Percentiles rank a stretch among this genome's conserved stretches.
Conservation (phyloP, 2,888 invertebrate species). For the Coleophora deauratella region DNA sequence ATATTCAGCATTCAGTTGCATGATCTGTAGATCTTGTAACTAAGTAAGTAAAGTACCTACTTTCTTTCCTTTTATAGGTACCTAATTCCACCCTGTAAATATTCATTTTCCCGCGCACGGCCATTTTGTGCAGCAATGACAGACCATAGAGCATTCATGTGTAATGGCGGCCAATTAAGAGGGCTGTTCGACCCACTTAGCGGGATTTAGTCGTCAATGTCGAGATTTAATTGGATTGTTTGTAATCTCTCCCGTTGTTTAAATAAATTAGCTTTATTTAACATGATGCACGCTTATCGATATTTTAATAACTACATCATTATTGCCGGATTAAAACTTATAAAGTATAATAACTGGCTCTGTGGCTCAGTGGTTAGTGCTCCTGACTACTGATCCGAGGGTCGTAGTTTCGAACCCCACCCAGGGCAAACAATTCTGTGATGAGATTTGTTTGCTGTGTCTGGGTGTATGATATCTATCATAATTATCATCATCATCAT, state of each 20-base stretch:
- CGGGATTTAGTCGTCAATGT: slow-evolving; percentile 71
- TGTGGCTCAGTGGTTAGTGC: no score
- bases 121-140: slow-evolving; percentile 60
- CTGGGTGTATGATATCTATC: no score
- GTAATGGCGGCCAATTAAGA: slow-evolving; percentile 68
- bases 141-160: slow-evolving; percentile 54
- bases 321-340: not conserved
- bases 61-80: no score
- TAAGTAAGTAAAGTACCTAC: not conserved
- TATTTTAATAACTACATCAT: not conserved
- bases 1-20: no score
- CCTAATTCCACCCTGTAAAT: slow-evolving; percentile 21
- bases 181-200: slow-evolving; percentile 46
- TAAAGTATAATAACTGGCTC: not conserved
- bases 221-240: slow-evolving; percentile 60
- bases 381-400: no score
- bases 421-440: no score
- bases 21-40: no score
- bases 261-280: slow-evolving; percentile 22
- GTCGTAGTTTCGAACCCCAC: no score
- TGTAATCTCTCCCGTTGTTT: slow-evolving; percentile 49
- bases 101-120: slow-evolving; percentile 61
- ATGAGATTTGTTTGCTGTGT: no score
- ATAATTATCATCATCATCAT: no score
- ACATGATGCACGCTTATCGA: not conserved